Percentiles rank a stretch among this genome's conserved stretches.
Conservation (phyloP, 2,888 invertebrate species). For the Caenorhabditis sp. region DNA sequence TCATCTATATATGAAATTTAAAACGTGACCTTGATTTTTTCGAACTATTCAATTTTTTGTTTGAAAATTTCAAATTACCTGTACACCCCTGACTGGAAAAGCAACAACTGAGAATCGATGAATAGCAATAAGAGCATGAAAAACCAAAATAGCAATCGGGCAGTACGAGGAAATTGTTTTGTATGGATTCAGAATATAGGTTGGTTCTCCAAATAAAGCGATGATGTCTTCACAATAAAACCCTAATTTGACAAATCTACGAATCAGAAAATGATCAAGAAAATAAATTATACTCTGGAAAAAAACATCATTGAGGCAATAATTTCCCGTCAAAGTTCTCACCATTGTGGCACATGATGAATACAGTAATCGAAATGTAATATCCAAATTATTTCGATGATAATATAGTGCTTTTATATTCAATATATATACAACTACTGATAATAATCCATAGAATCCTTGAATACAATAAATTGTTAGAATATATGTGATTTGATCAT, state of each 20-base stretch:
- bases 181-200: slow-evolving; percentile 30
- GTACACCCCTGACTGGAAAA: slow-evolving; percentile 24
- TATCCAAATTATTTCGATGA: slow-evolving; percentile 24
- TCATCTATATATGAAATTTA: no score
- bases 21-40: no score
- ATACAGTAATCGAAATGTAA: slow-evolving; percentile 30
- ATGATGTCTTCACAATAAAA: slow-evolving; percentile 36
- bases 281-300: slow-evolving; percentile 42
- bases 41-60: background rate
- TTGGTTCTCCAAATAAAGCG: slow-evolving; percentile 22
- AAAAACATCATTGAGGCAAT: no score
- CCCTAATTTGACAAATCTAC: slow-evolving; percentile 36
- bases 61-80: slow-evolving; percentile 9
- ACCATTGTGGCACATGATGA: slow-evolving; percentile 24
- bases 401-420: slow-evolving; percentile 28
- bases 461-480: slow-evolving; percentile 26
- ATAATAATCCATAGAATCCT: slow-evolving; percentile 30
- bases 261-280: slow-evolving; percentile 30
- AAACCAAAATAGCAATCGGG: slow-evolving; percentile 35
- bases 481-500: slow-evolving; percentile 13
- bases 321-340: slow-evolving; percentile 1
- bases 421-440: slow-evolving; percentile 23
- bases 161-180: slow-evolving; percentile 39
- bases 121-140: slow-evolving; percentile 33
- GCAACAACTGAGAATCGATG: slow-evolving; percentile 34